phyloP scores from a whole-genome alignment of 2,113 vertebrate genomes.

The Gymnobelideus leadbeateri region DNA sequence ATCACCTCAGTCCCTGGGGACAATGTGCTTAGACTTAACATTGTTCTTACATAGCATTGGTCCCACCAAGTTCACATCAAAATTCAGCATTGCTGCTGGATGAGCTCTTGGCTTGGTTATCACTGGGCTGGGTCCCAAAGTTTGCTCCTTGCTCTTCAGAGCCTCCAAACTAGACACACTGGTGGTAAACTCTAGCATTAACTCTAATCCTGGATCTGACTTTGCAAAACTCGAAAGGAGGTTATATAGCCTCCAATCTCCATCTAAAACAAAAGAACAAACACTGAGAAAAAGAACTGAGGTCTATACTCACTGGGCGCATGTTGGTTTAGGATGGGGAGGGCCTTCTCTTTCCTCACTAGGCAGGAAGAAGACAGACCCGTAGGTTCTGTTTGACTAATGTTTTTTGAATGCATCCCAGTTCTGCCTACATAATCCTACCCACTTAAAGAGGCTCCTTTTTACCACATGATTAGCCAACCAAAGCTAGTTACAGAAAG shows the following conservation, averaged over 20 bases:
- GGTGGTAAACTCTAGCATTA: too few relatives aligned
- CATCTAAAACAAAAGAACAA: not conserved
- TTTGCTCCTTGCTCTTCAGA: too few relatives aligned
- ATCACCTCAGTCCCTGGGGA: too few relatives aligned
- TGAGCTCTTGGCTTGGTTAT: too few relatives aligned
- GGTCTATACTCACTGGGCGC: not conserved
- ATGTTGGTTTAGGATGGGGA: not conserved
- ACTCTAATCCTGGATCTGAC: not conserved
- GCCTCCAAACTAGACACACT: too few relatives aligned
- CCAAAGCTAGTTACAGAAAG: not conserved
- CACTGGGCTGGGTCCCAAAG: too few relatives aligned
- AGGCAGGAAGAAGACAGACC: not conserved
- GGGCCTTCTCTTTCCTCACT: not conserved
- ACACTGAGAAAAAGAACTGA: not conserved
- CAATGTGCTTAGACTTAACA: too few relatives aligned
- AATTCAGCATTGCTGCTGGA: too few relatives aligned
- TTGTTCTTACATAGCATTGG: too few relatives aligned
- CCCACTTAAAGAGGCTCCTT: not conserved
- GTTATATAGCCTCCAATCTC: not conserved
- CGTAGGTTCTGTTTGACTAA: not conserved
- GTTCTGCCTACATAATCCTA: not conserved
- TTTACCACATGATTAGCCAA: not conserved
- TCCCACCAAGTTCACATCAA: too few relatives aligned
- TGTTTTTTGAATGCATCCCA: not conserved
- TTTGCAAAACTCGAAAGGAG: not conserved